Conservation (phyloP, 1,140 invertebrate genomes). For the Hypsibius dujardini region DNA sequence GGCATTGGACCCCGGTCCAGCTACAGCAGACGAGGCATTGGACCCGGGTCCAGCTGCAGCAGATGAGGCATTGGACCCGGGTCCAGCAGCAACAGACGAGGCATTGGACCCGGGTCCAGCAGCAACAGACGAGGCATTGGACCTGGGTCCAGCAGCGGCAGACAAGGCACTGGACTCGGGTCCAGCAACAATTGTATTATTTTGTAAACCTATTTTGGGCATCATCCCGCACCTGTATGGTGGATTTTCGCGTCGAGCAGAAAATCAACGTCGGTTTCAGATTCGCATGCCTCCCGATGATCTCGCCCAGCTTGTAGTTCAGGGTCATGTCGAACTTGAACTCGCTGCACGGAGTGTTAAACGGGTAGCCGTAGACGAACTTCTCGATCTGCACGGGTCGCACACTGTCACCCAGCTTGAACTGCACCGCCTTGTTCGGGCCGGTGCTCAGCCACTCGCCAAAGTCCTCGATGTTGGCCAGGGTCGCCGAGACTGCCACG, state of each 20-base stretch:
- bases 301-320: slow-evolving; percentile 49
- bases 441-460: slow-evolving; percentile 46
- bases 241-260: slow-evolving; percentile 55
- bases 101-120: too few species aligned
- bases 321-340: slow-evolving; percentile 59
- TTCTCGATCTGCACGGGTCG: slow-evolving; percentile 53
- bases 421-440: slow-evolving; percentile 16
- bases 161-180: too few species aligned
- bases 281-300: slow-evolving; percentile 50
- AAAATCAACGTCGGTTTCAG: slow-evolving; percentile 60
- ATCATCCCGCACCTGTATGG: slow-evolving; percentile 45
- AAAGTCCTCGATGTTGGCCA: slow-evolving; percentile 56
- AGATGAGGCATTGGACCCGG: too few species aligned
- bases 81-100: too few species aligned
- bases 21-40: too few species aligned
- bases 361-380: slow-evolving; percentile 50
- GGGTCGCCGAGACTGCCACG: slow-evolving; percentile 56
- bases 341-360: slow-evolving; percentile 34
- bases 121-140: too few species aligned
- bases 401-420: slow-evolving; percentile 47
- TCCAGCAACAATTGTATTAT: too few species aligned
- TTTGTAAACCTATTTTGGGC: slow-evolving; percentile 34
- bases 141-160: too few species aligned
- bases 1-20: too few species aligned
- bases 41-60: too few species aligned